phyloP scores from a whole-genome alignment of 1,140 invertebrate genomes.

The Heliconius hewitsoni region DNA sequence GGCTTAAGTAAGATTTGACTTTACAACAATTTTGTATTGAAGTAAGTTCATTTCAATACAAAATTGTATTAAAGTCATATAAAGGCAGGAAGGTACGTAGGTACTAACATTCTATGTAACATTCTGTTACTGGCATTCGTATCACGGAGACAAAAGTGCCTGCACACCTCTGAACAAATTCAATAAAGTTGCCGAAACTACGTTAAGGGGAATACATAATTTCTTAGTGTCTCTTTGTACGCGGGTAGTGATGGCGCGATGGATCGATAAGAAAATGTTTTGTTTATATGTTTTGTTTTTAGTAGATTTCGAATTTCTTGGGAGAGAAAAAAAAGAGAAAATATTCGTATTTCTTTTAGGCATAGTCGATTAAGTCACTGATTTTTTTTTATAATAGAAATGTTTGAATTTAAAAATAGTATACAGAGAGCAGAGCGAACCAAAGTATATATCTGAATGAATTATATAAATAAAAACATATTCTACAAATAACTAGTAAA shows the following conservation, averaged over 20 bases:
- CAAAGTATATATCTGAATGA: too few species aligned
- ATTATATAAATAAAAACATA: too few species aligned
- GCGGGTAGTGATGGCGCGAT: slow-evolving; percentile 50
- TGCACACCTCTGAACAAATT: slow-evolving; percentile 72
- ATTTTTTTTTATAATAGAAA: too few species aligned
- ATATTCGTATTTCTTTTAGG: too few species aligned
- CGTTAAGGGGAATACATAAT: slow-evolving; percentile 79
- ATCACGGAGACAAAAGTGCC: slow-evolving; percentile 70
- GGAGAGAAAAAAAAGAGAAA: accelerated
- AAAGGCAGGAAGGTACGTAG: background rate
- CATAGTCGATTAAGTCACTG: too few species aligned
- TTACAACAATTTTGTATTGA: background rate
- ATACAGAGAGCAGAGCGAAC: too few species aligned
- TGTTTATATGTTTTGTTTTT: too few species aligned
- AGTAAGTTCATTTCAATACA: background rate
- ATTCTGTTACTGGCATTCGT: slow-evolving; percentile 47
- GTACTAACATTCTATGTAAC: background rate
- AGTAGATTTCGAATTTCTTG: too few species aligned
- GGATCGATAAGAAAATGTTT: background rate
- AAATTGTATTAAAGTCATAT: background rate
- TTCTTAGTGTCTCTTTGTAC: slow-evolving; percentile 78
- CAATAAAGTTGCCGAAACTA: slow-evolving; percentile 77
- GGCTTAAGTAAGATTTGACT: too few species aligned
- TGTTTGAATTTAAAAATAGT: too few species aligned
- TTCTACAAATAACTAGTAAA: background rate